Percentiles rank a stretch among this genome's conserved stretches.
Conservation (phyloP, 2,113 vertebrate species). For the Chaetops frenatus region DNA sequence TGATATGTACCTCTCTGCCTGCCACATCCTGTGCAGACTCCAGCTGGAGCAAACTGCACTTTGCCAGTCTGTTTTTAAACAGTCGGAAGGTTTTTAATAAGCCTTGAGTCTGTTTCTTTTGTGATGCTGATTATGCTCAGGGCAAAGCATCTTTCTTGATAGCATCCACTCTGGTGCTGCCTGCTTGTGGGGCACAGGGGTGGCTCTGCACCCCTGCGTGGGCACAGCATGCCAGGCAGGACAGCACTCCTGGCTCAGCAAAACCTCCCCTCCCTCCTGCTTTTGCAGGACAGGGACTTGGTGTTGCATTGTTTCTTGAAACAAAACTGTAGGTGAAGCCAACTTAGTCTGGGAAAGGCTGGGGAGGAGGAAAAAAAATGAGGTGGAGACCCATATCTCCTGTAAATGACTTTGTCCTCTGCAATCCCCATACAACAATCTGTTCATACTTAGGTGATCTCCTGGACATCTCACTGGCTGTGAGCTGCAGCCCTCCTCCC, state of each 20-base stretch:
- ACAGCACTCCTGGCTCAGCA: background rate
- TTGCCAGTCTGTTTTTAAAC: background rate
- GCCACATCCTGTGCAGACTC: background rate
- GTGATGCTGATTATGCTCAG: background rate
- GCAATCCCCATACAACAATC: background rate
- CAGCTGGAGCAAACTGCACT: background rate
- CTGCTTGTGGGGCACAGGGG: rapidly evolving
- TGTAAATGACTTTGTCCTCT: background rate
- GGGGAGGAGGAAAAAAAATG: too few relatives aligned
- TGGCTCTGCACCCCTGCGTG: background rate
- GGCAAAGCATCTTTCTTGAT: background rate
- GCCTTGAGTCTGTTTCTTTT: background rate
- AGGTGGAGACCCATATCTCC: rapidly evolving
- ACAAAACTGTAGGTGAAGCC: background rate
- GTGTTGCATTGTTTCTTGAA: background rate
- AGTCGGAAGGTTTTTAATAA: background rate
- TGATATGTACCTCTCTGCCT: background rate
- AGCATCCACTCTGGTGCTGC: background rate
- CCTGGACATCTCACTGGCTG: background rate
- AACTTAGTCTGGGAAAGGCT: background rate
- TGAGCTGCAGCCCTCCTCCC: background rate
- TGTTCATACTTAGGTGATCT: background rate
- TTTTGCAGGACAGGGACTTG: background rate
- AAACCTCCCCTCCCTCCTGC: background rate
- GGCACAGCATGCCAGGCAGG: background rate